Base-by-base conservation (phyloP, 2,113 vertebrate genomes). In the Zosterops borbonicus region DNA sequence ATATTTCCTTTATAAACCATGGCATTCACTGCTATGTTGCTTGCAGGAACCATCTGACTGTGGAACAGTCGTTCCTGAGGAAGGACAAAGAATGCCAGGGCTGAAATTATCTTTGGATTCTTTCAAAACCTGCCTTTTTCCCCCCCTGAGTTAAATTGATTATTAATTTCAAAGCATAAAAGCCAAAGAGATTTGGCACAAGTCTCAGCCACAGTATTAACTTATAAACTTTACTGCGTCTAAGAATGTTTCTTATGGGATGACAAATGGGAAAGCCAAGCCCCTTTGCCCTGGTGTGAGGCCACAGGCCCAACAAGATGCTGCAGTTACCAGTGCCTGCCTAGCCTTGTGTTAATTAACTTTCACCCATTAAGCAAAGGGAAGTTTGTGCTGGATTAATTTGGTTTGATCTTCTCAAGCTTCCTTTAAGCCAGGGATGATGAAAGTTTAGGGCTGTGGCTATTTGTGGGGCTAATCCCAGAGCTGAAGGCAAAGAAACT, bases 1-100 rank as follows among this genome's bases (percentile, higher is more conserved):
- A 21, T 35, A n/a, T 92, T 96, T 91, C 93, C 94, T 74, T 88
- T 35, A 58, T 44, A 84, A 95, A 92, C 21, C 78, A 52, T 49
- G 83, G 42, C 8, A 24, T 71, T 89, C 2, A 0, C 21, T 85
- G 74, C 89, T 70, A 68, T 5, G 4, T 84, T 94, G 10, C 83
- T 41, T 5, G 20, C 83, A 94, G 84, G 82, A 84, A 2, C 58
- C 28, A 12, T 31, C 52, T 68, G 91, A 74, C 16, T n/a, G 82
- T 46, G 82, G 69, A 75, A 16, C 68, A 24, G 59, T 20, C 67
- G 10, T 74, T 90, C 22, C 47, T 3, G 2, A 83, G 87, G 77
- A 77, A 58, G 85, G 50, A 14, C 88, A 83, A 49, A 27, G 82
- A 83, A 73, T 23, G 31, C 23, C 91, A 68, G 81, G 83, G 77